These are phyloP conservation scores for Melanotaenia nigrans DNA, from an alignment of 2,797 vertebrate species.

Conservation along the genomic window DNA sequence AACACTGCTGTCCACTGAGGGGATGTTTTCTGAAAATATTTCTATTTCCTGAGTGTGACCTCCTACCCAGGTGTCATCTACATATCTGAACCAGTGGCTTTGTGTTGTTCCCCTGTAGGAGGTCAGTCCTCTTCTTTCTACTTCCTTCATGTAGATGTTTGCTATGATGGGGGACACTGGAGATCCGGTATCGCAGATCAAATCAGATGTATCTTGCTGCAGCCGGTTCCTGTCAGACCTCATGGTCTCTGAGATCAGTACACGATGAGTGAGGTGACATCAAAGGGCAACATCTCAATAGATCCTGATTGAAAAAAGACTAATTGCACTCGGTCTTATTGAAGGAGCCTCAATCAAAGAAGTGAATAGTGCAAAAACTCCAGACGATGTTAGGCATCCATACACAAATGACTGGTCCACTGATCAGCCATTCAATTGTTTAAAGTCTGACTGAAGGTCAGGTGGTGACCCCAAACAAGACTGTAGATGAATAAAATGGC, in stretches of 20 bases:
- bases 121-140: too few relatives aligned
- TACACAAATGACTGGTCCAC: not conserved
- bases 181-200: too few relatives aligned
- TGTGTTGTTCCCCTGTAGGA: too few relatives aligned
- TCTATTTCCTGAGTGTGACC: too few relatives aligned
- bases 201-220: not conserved
- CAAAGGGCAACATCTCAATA: constrained; percentile 18
- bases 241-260: not conserved
- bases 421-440: not conserved
- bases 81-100: too few relatives aligned
- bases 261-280: not conserved
- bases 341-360: not conserved
- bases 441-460: constrained; percentile 34
- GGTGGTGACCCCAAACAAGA: not conserved
- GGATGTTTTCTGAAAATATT: too few relatives aligned
- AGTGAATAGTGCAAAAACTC: not conserved
- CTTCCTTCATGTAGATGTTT: too few relatives aligned
- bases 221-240: not conserved
- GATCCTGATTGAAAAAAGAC: constrained; percentile 51
- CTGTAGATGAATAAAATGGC: not conserved
- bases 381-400: not conserved
- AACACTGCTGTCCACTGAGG: too few relatives aligned
- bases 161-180: too few relatives aligned
- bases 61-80: too few relatives aligned
- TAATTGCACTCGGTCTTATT: constrained; percentile 32